Percentiles rank a stretch among this genome's conserved stretches.
phyloP scores from a whole-genome alignment of 2,113 vertebrate genomes.

The Nansenia antarctica region DNA sequence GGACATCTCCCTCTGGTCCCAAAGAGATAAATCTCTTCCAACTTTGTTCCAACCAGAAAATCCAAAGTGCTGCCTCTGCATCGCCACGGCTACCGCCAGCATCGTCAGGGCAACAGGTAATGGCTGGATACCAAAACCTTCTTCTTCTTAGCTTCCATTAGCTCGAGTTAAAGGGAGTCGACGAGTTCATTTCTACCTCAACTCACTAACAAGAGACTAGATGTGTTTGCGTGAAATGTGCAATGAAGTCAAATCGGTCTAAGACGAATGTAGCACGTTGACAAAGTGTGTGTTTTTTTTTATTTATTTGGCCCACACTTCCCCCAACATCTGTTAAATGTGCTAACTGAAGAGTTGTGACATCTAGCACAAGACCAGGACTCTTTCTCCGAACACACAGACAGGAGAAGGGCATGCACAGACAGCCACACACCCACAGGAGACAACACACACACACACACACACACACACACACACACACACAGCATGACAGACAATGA shows the following conservation, averaged over 20 bases:
- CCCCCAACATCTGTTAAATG: too few relatives aligned
- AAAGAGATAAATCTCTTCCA: slow-evolving; percentile 22
- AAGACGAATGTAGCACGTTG: too few relatives aligned
- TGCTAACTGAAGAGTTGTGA: not conserved
- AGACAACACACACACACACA: not conserved
- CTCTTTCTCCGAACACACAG: not conserved
- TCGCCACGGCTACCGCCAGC: slow-evolving; percentile 22
- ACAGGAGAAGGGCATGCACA: slow-evolving; percentile 22
- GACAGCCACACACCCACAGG: slow-evolving; percentile 2
- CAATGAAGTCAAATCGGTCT: too few relatives aligned
- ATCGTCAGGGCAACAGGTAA: slow-evolving; percentile 11
- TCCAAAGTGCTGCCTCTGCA: slow-evolving; percentile 23
- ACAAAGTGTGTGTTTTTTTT: too few relatives aligned
- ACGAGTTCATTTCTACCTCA: too few relatives aligned
- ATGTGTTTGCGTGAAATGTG: too few relatives aligned
- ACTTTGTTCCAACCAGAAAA: slow-evolving; percentile 31
- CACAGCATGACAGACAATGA: slow-evolving; percentile 48
- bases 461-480: slow-evolving; percentile 10
- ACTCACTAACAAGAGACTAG: too few relatives aligned
- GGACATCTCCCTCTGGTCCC: slow-evolving; percentile 32
- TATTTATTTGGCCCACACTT: too few relatives aligned
- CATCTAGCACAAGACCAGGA: not conserved
- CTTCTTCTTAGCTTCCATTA: too few relatives aligned
- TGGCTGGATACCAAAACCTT: slow-evolving; percentile 28
- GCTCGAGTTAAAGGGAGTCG: too few relatives aligned